Conservation (phyloP, 2,888 invertebrate species). For the Ophioninae sp. region DNA sequence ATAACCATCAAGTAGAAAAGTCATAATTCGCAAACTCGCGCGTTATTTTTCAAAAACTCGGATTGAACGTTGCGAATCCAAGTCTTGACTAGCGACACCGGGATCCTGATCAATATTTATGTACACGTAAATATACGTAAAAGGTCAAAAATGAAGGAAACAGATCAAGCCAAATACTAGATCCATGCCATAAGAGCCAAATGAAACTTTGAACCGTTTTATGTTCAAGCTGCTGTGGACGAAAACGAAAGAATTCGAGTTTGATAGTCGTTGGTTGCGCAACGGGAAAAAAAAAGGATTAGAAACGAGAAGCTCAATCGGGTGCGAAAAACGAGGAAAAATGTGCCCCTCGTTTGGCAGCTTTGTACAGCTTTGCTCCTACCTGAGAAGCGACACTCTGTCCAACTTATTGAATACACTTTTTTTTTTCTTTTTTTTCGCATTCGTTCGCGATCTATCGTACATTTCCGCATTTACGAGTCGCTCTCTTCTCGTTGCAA, state of each 20-base stretch:
- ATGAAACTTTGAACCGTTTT: conserved; percentile 77
- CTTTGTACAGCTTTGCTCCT: neutral
- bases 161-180: conserved; percentile 78
- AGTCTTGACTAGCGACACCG: neutral
- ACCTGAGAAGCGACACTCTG: neutral
- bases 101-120: neutral
- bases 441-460: neutral
- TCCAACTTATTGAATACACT: neutral
- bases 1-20: neutral
- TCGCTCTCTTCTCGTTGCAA: neutral
- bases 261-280: conserved; percentile 54
- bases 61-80: neutral
- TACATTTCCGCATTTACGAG: neutral
- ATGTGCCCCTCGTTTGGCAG: too few species aligned
- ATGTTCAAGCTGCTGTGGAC: conserved; percentile 77
- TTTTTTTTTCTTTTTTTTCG: neutral
- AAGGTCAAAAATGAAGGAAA: conserved; percentile 67
- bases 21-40: neutral
- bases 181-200: conserved; percentile 80
- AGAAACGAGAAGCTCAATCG: conserved; percentile 1
- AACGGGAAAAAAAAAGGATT: conserved; percentile 11
- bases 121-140: conserved; percentile 53
- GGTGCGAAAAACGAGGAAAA: neutral
- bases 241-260: conserved; percentile 65
- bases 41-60: neutral